Percentiles rank a stretch among this genome's conserved stretches.
These are phyloP conservation scores for Halictus quadricinctus DNA, from an alignment of 2,888 invertebrate species.

Conservation along the genomic window DNA sequence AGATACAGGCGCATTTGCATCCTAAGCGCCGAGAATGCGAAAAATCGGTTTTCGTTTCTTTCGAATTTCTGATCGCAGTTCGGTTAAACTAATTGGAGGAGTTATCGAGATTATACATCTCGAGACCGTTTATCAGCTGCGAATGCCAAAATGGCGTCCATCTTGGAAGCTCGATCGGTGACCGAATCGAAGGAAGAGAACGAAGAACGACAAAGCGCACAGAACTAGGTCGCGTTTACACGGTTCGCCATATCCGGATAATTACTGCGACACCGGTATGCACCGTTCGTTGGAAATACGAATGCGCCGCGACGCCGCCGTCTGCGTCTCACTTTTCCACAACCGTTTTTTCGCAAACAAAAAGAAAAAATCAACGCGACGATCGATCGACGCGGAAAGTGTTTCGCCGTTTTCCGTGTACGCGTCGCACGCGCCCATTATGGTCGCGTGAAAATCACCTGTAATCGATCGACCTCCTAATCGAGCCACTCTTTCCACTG, in stretches of 20 bases:
- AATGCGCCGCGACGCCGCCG: background rate
- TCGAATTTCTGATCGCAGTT: too few species aligned
- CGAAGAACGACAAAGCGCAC: constrained; percentile 46
- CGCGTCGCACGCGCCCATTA: background rate
- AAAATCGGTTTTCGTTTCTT: too few species aligned
- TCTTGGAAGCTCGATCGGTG: background rate
- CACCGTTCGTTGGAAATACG: constrained; percentile 34
- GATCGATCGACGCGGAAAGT: constrained; percentile 20
- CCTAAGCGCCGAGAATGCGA: too few species aligned
- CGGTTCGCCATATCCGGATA: constrained; percentile 75
- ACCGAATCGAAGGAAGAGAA: background rate
- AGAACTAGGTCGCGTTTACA: constrained; percentile 73
- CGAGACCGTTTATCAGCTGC: too few species aligned
- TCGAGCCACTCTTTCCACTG: background rate
- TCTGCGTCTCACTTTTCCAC: constrained; percentile 65
- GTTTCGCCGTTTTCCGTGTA: constrained; percentile 9
- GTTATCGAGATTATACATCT: too few species aligned
- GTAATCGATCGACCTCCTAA: background rate
- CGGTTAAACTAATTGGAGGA: too few species aligned
- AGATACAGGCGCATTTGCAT: too few species aligned
- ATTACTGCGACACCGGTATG: constrained; percentile 68
- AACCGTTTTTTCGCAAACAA: constrained; percentile 43
- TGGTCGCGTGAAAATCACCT: background rate
- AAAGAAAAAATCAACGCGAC: background rate
- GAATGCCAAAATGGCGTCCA: background rate